Base-by-base conservation (phyloP, 2,888 invertebrate genomes). In the Morpho helenor region DNA sequence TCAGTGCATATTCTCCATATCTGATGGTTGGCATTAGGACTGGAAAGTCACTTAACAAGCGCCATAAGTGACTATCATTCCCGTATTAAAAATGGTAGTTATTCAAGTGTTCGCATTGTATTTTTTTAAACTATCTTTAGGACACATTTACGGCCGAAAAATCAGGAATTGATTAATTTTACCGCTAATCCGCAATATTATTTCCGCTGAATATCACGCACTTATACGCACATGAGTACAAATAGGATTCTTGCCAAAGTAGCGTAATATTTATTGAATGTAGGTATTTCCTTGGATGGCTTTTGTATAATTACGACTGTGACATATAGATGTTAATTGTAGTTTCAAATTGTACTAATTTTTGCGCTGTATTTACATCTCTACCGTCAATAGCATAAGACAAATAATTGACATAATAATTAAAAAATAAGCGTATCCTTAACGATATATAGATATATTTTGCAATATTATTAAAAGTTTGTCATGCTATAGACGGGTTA, bases 181-280 rank as follows among this genome's bases (percentile, higher is more conserved):
- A 60, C 50, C 44, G 44, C 39, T 42, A 45, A 46, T 45, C 47
- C 22, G 9, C 7, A 49, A 43, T 43, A 45, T 42, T 49, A 42
- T 52, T 43, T 42, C 52, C 46, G 51, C 59, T 61, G 49, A 47
- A 64, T 63, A 68, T 62, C 46, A 67, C 66, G 64, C 68, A 69
- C 66, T 66, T 59, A 67, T 55, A 71, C 62, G 74, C 74, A 76
- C 74, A 70, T 63, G 65, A 81, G 81, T 82, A 81, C 82, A 82
- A 82, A 82, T 75, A 77, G 67, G 66, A 76, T 71, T 82, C 78
- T 82, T 79, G 82, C 82, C 82, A 79, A 72, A 69, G 66, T 78
- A 80, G 68, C 63, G 47, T 72, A 68, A 66, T 61, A 46, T 49
- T 58, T 58, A 58, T 59, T 57, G 16, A 52, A 56, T 52, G 40